Evolutionary conservation across 2,888 invertebrate species (phyloP).

Genomic region (Sarcophaga rosellei): DNA sequence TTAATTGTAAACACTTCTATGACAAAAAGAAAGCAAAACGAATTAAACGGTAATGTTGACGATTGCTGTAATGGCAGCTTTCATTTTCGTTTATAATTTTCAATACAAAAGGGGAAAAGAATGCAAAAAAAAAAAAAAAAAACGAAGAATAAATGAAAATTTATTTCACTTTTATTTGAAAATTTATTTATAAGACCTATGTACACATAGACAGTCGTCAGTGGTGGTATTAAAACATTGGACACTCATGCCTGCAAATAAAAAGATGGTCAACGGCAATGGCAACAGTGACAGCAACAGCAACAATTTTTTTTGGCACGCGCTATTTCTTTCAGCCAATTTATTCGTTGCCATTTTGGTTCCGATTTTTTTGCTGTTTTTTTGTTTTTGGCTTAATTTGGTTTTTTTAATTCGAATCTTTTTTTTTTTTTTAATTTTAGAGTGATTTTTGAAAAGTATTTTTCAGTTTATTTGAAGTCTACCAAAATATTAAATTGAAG

Average conservation of each 20-base stretch:
- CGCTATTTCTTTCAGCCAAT: constrained; percentile 59
- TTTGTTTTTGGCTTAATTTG: neutral
- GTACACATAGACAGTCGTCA: neutral
- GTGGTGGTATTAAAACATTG: neutral
- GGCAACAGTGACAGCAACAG: constrained; percentile 32
- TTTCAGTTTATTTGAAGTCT: no score
- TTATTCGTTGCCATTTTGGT: constrained; percentile 19
- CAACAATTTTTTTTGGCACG: constrained; percentile 57
- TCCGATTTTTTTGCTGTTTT: neutral
- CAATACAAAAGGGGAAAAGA: no score
- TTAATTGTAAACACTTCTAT: constrained; percentile 27
- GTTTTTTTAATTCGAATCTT: no score
- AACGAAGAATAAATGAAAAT: neutral
- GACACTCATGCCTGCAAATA: neutral
- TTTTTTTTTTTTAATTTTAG: no score
- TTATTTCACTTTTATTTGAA: constrained; percentile 46
- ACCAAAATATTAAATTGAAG: no score
- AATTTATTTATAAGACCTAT: constrained; percentile 1
- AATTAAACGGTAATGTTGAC: constrained; percentile 21
- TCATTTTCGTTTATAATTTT: constrained; percentile 50
- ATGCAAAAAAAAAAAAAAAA: no score
- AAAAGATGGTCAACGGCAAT: constrained; percentile 12
- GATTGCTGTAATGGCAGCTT: constrained; percentile 39
- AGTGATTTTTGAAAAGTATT: no score
- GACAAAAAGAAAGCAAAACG: neutral